Conservation (phyloP, 2,113 vertebrate species). For the Xenopus borealis region DNA sequence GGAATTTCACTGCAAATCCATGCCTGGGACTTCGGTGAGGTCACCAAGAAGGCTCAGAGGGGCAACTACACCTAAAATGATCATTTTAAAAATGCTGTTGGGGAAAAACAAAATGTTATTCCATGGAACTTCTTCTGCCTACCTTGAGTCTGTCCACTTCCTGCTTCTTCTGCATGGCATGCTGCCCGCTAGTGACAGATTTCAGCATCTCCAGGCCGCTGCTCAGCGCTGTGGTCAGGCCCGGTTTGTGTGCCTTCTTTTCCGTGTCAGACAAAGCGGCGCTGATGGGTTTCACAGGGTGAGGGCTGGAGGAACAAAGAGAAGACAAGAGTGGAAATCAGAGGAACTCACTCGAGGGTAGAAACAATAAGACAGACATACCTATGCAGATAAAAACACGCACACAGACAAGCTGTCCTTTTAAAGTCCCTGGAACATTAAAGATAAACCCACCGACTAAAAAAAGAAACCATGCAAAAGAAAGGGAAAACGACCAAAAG, state of each 20-base stretch:
- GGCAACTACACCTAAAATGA: no score
- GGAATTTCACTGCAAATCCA: no score
- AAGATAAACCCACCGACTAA: no score
- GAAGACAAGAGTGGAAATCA: neutral
- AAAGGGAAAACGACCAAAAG: no score
- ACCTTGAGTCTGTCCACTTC: constrained; percentile 77
- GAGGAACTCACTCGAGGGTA: neutral
- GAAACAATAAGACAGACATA: no score
- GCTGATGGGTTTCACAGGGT: constrained; percentile 87
- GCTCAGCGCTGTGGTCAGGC: constrained; percentile 69
- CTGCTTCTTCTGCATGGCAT: constrained; percentile 46
- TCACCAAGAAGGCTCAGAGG: no score
- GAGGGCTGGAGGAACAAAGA: constrained; percentile 69
- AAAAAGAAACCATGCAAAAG: no score
- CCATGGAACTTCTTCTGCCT: neutral
- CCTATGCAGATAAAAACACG: neutral
- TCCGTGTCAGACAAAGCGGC: constrained; percentile 56
- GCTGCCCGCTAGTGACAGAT: constrained; percentile 58
- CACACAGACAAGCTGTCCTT: neutral
- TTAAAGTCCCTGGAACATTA: no score
- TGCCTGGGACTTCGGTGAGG: no score
- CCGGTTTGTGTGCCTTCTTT: constrained; percentile 66
- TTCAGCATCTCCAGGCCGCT: constrained; percentile 81
- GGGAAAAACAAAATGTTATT: no score
- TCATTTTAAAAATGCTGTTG: no score